phyloP scores from a whole-genome alignment of 2,113 vertebrate species.

The Pachypanchax playfairii region DNA sequence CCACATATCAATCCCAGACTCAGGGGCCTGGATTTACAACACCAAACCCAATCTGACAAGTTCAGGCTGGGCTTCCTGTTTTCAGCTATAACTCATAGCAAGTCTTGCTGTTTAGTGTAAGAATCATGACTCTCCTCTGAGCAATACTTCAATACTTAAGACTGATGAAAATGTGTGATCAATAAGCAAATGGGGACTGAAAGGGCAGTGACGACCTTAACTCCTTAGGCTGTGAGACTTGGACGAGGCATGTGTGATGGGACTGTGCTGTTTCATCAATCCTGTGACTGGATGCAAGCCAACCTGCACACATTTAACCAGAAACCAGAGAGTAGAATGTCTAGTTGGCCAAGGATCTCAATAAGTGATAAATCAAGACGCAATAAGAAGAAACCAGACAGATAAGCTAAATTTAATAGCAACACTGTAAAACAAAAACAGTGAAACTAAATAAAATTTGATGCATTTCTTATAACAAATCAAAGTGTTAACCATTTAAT shows the following conservation, averaged over 20 bases:
- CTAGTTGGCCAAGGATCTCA: neutral
- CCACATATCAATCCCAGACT: conserved; percentile 56
- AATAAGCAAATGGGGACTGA: conserved; percentile 72
- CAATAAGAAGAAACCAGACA: neutral
- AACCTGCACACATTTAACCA: conserved; percentile 18
- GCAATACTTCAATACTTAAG: conserved; percentile 61
- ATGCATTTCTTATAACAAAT: neutral
- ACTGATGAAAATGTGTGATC: conserved; percentile 78
- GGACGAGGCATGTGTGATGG: conserved; percentile 21
- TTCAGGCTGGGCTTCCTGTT: conserved; percentile 43
- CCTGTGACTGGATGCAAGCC: conserved; percentile 34
- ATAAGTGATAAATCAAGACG: conserved; percentile 1
- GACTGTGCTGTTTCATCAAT: conserved; percentile 56
- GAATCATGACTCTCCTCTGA: conserved; percentile 63
- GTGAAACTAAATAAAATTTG: neutral
- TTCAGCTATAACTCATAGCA: conserved; percentile 60
- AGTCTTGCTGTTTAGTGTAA: conserved; percentile 45
- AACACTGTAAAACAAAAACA: neutral
- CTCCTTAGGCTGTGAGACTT: conserved; percentile 53
- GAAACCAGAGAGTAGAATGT: conserved; percentile 13
- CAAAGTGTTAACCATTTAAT: neutral
- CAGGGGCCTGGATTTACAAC: conserved; percentile 64
- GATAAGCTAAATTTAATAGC: neutral
- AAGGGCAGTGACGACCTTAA: conserved; percentile 54
- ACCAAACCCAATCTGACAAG: conserved; percentile 37